Conservation (phyloP, 35 echinoderm and acorn worm species). For the Ophioderma brevispina region DNA sequence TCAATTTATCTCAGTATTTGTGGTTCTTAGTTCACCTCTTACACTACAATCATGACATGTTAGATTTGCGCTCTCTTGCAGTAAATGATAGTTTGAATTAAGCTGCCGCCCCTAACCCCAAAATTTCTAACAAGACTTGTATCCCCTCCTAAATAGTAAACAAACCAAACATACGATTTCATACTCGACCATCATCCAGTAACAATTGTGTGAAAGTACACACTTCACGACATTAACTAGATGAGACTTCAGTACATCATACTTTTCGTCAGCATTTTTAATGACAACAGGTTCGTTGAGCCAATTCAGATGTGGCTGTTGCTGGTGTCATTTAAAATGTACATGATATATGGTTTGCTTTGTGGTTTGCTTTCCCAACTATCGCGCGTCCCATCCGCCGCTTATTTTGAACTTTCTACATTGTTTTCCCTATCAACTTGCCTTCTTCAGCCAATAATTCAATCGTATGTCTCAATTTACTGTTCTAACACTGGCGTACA, state of each 20-base stretch:
- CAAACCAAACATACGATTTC: too few relatives aligned
- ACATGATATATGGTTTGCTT: conserved; percentile 2
- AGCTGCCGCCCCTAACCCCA: conserved; percentile 34
- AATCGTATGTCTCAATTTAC: neutral
- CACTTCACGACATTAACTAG: neutral
- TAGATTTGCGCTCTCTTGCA: neutral
- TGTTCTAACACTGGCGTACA: too few relatives aligned
- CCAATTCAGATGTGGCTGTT: neutral
- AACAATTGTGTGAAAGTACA: neutral
- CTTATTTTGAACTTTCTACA: neutral
- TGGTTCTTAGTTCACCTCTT: neutral
- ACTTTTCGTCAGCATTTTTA: conserved; percentile 10
- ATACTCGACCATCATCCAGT: neutral
- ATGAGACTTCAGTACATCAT: conserved; percentile 21
- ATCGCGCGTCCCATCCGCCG: conserved; percentile 24
- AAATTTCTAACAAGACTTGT: conserved; percentile 17
- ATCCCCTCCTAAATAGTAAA: conserved; percentile 27
- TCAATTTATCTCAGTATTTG: neutral
- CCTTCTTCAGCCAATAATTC: neutral
- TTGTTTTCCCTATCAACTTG: neutral
- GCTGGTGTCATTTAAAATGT: neutral
- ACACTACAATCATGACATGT: neutral
- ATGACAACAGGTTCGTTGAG: conserved; percentile 3
- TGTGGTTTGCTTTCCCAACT: conserved; percentile 10
- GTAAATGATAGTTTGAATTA: conserved; percentile 24